A percentile compares a stretch with the other conserved stretches of the same genome.
phyloP scores from a whole-genome alignment of 2,797 vertebrate species.

The Bradypus variegatus region DNA sequence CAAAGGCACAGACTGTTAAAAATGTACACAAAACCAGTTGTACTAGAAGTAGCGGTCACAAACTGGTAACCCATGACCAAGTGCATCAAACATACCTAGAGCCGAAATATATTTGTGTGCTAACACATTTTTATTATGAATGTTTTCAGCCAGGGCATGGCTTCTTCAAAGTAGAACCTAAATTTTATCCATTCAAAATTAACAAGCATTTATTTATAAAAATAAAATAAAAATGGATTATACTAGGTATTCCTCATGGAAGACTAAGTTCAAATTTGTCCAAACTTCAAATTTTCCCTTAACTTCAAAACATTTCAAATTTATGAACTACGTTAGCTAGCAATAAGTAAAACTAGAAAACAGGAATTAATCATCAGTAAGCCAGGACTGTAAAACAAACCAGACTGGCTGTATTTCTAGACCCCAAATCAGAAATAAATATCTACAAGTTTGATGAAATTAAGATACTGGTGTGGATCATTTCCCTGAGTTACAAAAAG shows the following conservation, averaged over 20 bases:
- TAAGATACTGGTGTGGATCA: neutral
- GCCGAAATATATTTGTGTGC: neutral
- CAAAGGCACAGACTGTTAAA: conserved; percentile 11
- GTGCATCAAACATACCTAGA: neutral
- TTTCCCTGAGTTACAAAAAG: conserved; percentile 2
- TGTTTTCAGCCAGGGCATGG: neutral
- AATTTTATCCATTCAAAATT: neutral
- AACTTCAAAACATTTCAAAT: conserved; percentile 6
- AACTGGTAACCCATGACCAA: neutral
- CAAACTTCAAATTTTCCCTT: conserved; percentile 26
- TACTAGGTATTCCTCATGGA: neutral
- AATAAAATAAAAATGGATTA: neutral
- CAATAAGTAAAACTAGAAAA: neutral
- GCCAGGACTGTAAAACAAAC: neutral
- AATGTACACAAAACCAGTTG: conserved; percentile 15
- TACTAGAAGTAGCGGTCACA: neutral
- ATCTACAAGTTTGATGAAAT: neutral
- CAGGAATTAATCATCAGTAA: neutral
- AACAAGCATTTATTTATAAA: neutral
- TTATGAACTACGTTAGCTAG: neutral
- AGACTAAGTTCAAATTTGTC: neutral
- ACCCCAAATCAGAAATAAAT: neutral
- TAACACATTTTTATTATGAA: neutral
- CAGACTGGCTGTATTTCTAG: neutral
- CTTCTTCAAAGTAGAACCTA: neutral